Evolutionary conservation across 2,888 invertebrate genomes (phyloP), one percentile per base, ranked within the genome.

Genomic region (Calliphora vomitoria): DNA sequence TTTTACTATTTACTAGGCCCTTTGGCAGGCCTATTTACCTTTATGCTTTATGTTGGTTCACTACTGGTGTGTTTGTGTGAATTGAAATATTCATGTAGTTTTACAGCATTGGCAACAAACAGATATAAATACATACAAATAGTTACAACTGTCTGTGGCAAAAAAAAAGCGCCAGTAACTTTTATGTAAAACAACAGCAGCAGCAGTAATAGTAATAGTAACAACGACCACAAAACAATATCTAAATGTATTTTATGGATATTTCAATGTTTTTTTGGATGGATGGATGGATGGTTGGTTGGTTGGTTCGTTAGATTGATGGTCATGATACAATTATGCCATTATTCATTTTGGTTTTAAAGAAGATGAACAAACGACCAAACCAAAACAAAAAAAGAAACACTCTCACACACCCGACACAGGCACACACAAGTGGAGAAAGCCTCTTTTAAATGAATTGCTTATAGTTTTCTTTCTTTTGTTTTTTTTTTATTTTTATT

Each of bases 281-380:
- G n/a, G n/a, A n/a, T 74, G 55, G 25, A n/a, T 69, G 50, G 55
- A 5, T 82, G 66, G 60, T 1, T 68, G 74, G 64, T 62, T 82
- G 64, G 68, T 20, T 72, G 15, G 44, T 58, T 74, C 55, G 82
- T 82, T 83, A 86, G 86, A 86, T 84, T 87, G 84, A 87, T 87
- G 84, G 81, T 82, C 81, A 84, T 87, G 84, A 84, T 87, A 87
- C 81, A 81, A 81, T 87, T 78, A 87, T 72, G 81, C 84, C 84
- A 81, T 87, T 87, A 84, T 84, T 87, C 87, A 87, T 81, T 78
- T 87, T 81, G 81, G 68, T 44, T 84, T 62, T 71, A 78, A 68
- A 72, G 62, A 81, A 78, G 81, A 87, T 38, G 78, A 78, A 71
- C 55, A 66, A 71, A 25, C n/a, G 11, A 44, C 69, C 15, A 55